phyloP scores from a whole-genome alignment of 64 coral and sea anemone species.

The Stylophora pistillata region DNA sequence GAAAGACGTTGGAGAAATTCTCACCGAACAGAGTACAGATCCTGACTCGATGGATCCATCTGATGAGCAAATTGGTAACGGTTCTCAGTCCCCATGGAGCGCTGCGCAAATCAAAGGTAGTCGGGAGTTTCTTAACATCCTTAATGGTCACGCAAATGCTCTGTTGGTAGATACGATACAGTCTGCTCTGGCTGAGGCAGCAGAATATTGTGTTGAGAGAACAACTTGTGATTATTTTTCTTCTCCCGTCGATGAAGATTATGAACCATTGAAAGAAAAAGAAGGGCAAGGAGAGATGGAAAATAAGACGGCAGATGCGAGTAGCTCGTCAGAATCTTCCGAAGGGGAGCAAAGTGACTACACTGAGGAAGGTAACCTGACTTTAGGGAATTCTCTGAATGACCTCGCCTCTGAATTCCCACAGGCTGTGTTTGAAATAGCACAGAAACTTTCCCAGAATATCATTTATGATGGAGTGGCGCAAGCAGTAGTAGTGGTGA shows the following conservation, averaged over 20 bases:
- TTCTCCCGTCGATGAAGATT: neutral
- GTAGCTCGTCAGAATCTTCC: neutral
- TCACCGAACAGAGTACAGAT: neutral
- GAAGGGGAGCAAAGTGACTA: neutral
- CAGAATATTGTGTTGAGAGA: neutral
- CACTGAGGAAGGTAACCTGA: too few relatives aligned
- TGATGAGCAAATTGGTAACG: neutral
- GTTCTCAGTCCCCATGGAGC: too few relatives aligned
- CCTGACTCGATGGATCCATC: neutral
- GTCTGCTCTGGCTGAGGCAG: neutral
- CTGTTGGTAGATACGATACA: neutral
- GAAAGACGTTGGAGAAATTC: too few relatives aligned
- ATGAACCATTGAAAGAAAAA: neutral
- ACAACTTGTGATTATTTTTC: neutral
- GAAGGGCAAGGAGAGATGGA: neutral
- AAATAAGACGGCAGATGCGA: neutral
- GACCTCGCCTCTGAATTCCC: neutral
- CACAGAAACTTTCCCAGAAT: constrained; percentile 15
- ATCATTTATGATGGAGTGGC: constrained; percentile 11
- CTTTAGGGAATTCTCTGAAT: neutral
- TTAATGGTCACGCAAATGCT: neutral
- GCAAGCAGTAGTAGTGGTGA: constrained; percentile 1
- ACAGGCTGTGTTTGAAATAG: neutral
- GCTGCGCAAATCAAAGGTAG: neutral
- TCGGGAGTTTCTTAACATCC: neutral